Evolutionary conservation across 2,113 vertebrate species (phyloP).

Genomic region (Parotia lawesii): DNA sequence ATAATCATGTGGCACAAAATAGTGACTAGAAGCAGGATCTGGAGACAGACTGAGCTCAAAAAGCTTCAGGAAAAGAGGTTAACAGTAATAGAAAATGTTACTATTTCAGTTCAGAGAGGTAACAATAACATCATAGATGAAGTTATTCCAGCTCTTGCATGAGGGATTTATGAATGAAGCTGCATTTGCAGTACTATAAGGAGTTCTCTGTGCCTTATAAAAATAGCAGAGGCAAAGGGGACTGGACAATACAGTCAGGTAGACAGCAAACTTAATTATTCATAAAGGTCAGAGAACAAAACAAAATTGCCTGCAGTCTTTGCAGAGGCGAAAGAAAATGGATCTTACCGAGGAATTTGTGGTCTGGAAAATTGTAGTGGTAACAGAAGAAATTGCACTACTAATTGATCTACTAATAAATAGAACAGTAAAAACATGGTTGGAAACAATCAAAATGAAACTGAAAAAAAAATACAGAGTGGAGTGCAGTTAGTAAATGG

Average conservation of each 20-base stretch:
- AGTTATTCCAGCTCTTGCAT: background rate
- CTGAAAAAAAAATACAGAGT: background rate
- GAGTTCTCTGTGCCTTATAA: background rate
- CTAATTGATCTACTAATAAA: background rate
- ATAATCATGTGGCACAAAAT: background rate
- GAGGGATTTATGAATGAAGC: background rate
- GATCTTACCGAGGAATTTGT: background rate
- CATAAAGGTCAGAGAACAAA: constrained; percentile 59
- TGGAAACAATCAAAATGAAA: background rate
- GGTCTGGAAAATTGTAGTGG: background rate
- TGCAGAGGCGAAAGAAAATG: background rate
- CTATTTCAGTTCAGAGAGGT: background rate
- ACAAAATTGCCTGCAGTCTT: background rate
- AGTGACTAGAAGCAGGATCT: background rate
- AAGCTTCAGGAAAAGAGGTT: background rate
- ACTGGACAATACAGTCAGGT: background rate
- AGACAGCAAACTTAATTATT: constrained; percentile 55
- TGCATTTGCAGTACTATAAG: background rate
- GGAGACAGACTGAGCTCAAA: background rate
- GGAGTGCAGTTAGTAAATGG: background rate
- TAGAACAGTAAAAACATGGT: background rate
- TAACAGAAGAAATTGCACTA: background rate
- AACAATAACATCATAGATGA: background rate
- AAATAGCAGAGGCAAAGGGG: background rate
- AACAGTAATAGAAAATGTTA: background rate